Evolutionary conservation across 30 jellyfish, hydroid and myxozoan species (phyloP).

Genomic region (Aurelia aurita): DNA sequence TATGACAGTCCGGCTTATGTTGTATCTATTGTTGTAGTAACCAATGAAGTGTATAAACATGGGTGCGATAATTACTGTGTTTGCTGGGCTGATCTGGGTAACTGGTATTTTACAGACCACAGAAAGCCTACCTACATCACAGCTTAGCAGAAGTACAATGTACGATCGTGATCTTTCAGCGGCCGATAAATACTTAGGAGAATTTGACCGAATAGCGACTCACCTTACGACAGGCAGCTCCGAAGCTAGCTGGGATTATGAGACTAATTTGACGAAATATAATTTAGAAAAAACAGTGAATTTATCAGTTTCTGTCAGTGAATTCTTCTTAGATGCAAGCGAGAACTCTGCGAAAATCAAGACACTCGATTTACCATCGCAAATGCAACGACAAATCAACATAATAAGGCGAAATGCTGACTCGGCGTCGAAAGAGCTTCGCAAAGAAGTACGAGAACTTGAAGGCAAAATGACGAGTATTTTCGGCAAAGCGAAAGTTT

Average conservation of each 20-base stretch:
- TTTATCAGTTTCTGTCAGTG: slow-evolving; percentile 70
- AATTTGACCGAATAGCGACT: slow-evolving; percentile 78
- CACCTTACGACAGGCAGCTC: slow-evolving; percentile 63
- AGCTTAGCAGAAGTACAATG: slow-evolving; percentile 58
- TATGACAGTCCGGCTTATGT: too few relatives aligned
- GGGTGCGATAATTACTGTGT: not conserved
- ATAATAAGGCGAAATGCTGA: slow-evolving; percentile 93
- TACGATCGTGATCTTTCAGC: slow-evolving; percentile 76
- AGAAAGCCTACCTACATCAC: slow-evolving; percentile 12
- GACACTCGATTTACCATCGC: slow-evolving; percentile 79
- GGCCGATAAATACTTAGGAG: slow-evolving; percentile 79
- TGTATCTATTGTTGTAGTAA: too few relatives aligned
- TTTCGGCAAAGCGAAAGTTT: slow-evolving; percentile 92
- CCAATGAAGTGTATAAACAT: not conserved
- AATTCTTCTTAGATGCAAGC: slow-evolving; percentile 79
- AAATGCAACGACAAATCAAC: slow-evolving; percentile 84
- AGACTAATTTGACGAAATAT: slow-evolving; percentile 85
- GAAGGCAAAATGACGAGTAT: slow-evolving; percentile 91
- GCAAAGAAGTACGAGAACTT: slow-evolving; percentile 85
- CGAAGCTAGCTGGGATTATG: slow-evolving; percentile 92
- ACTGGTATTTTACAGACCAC: not conserved
- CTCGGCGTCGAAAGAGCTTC: slow-evolving; percentile 85
- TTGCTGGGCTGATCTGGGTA: not conserved
- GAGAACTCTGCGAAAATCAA: slow-evolving; percentile 75
- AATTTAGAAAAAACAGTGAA: slow-evolving; percentile 84